Base-by-base conservation (phyloP, 2,797 vertebrate species). In the Muscicapa comitata region DNA sequence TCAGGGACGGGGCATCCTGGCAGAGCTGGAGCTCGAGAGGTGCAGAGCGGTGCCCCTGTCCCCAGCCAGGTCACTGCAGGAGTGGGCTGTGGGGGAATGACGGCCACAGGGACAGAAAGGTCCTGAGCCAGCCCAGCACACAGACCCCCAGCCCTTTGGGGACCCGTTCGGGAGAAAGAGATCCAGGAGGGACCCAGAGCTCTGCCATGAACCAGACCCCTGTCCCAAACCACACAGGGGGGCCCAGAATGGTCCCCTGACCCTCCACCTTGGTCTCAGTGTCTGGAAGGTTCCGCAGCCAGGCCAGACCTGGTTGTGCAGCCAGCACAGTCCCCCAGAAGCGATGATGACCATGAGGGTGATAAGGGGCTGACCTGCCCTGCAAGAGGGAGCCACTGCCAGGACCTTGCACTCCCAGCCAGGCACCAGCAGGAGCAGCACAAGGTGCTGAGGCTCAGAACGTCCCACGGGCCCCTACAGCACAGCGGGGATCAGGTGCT, bases 381-480 rank as follows among this genome's bases (percentile, higher is more conserved):
- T 26, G 45, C 10, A 23, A 35, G 5, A 9, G 7, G 62, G 17
- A 54, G 13, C 21, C 47, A n/a, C 7, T 10, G 17, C 16, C 21
- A 2, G 48, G 9, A 17, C 11, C 31, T 23, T 31, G 23, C 13
- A 4, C 28, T 38, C 29, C 33, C 67, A 43, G 42, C 14, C 78
- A 17, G 67, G 42, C 48, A 28, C 16, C 31, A 28, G 3, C 35
- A 55, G 42, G 5, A 61, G 48, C 54, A 55, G 48, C 62, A 75
- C 40, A 4, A n/a, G 65, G 48, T 0, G 2, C 48, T 29, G 55
- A 35, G 35, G 48, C 18, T 54, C 68, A 4, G 33, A 1, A 0
- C 4, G 33, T 20, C 42, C 55, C 70, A 26, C 0, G 3, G 47
- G 21, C 21, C 40, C 61, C 33, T 7, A 6, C 23, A 47, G 54